Conservation (phyloP, 2,888 invertebrate species). For the Euclidia mi region DNA sequence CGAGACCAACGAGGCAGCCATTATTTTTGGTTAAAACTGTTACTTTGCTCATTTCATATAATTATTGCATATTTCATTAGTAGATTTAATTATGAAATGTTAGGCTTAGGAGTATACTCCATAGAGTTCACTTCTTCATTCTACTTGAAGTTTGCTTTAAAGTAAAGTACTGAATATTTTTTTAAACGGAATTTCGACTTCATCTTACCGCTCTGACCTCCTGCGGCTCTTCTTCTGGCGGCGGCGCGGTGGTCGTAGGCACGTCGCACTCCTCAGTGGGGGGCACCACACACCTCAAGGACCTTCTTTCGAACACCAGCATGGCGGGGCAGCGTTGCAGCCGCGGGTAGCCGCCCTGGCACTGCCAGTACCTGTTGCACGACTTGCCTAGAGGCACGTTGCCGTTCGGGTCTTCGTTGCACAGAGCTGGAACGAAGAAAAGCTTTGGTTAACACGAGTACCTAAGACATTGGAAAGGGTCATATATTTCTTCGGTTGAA, state of each 20-base stretch:
- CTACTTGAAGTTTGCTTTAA: too few species aligned
- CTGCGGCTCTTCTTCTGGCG: conserved; percentile 88
- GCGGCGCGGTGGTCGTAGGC: conserved; percentile 93
- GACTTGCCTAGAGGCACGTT: conserved; percentile 97
- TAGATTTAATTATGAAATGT: too few species aligned
- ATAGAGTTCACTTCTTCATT: too few species aligned
- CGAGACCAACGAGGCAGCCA: too few species aligned
- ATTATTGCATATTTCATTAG: too few species aligned
- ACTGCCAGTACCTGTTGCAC: conserved; percentile 98
- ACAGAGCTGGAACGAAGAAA: conserved; percentile 92
- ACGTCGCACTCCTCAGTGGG: conserved; percentile 97
- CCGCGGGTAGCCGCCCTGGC: conserved; percentile 97
- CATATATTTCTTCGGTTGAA: too few species aligned
- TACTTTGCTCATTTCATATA: too few species aligned
- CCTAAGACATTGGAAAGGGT: too few species aligned
- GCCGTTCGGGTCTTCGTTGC: conserved; percentile 97
- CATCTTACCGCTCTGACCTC: conserved; percentile 74
- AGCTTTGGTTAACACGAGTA: not conserved
- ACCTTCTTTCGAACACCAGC: conserved; percentile 96
- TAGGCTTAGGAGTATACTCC: too few species aligned
- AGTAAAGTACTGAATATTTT: too few species aligned
- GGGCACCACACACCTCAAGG: conserved; percentile 95
- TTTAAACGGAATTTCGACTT: not conserved
- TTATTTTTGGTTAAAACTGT: too few species aligned
- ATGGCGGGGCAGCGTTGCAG: conserved; percentile 97